These are phyloP conservation scores for Sibirionetta formosa DNA, from an alignment of 2,797 vertebrate genomes.

Conservation along the genomic window DNA sequence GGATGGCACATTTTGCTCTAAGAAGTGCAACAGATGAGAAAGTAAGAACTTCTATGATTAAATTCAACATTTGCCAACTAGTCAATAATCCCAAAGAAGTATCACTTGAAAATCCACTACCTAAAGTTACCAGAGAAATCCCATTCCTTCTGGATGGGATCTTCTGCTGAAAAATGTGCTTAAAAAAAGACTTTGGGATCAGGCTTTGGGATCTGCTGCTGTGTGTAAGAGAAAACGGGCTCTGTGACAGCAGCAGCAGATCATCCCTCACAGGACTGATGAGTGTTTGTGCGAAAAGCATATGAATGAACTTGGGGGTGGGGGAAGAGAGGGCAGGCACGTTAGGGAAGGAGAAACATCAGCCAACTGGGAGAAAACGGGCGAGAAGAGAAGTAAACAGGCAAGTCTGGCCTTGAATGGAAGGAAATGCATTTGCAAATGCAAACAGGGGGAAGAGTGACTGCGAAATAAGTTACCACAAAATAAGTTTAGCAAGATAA, in stretches of 20 bases:
- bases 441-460: background rate
- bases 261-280: background rate
- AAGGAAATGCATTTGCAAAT: background rate
- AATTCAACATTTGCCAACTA: background rate
- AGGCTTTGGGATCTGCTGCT: background rate
- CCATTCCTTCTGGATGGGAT: background rate
- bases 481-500: background rate
- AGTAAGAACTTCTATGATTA: background rate
- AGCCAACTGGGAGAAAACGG: background rate
- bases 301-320: background rate
- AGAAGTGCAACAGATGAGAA: background rate
- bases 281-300: background rate
- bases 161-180: background rate
- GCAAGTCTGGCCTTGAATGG: background rate
- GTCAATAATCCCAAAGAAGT: background rate
- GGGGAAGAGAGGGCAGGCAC: background rate
- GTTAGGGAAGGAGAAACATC: background rate
- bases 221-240: background rate
- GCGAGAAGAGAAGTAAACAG: background rate
- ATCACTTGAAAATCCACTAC: background rate
- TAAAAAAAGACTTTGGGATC: background rate
- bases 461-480: background rate
- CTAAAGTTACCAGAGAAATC: accelerated
- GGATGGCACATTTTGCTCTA: background rate
- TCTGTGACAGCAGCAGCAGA: slow-evolving; percentile 1